These are phyloP conservation scores for Hipposideros armiger DNA, from an alignment of 2,113 vertebrate genomes.

Conservation along the genomic window DNA sequence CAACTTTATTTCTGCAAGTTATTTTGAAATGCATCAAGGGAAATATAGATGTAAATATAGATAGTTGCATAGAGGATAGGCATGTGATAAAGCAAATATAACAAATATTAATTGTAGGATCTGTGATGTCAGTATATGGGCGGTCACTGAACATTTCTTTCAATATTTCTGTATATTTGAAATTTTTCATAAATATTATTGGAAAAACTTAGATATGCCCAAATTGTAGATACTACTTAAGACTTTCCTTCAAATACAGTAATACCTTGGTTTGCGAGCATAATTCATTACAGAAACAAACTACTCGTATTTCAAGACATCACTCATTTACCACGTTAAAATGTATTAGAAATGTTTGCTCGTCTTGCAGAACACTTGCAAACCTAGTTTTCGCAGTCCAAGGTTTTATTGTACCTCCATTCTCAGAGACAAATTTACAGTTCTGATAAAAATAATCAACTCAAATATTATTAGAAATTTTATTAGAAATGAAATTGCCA, in stretches of 20 bases:
- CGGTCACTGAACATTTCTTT: neutral
- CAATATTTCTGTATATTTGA: neutral
- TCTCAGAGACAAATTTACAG: neutral
- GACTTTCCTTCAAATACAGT: neutral
- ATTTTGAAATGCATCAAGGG: conserved; percentile 12
- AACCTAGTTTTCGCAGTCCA: no score
- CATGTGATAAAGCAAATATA: neutral
- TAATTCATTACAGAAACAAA: no score
- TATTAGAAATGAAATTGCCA: neutral
- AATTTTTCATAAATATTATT: neutral
- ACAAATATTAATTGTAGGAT: neutral
- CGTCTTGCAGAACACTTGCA: no score
- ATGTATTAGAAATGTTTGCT: no score
- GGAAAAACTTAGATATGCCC: neutral
- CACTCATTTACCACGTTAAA: no score
- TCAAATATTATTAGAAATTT: conserved; percentile 40
- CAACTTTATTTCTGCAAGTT: neutral
- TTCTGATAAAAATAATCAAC: neutral
- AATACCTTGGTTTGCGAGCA: no score
- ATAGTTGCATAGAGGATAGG: neutral
- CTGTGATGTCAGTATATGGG: neutral
- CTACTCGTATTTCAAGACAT: no score
- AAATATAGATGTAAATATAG: neutral
- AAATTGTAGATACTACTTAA: neutral
- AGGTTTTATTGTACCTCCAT: neutral